Conservation (phyloP, 2,888 invertebrate genomes). For the Graphium colonna region DNA sequence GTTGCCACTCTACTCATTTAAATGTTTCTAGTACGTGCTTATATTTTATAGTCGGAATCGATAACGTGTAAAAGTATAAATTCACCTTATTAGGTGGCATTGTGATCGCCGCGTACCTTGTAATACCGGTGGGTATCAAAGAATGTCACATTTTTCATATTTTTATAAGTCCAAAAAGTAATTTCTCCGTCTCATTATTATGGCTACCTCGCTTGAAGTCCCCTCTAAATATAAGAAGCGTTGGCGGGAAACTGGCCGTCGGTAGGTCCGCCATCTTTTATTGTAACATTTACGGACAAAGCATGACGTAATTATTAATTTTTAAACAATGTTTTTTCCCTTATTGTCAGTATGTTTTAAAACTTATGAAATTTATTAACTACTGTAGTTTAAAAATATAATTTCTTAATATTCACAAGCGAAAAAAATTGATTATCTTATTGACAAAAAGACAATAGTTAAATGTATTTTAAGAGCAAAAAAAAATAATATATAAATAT, state of each 20-base stretch:
- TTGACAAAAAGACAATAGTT: no score
- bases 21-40: no score
- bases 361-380: no score
- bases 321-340: no score
- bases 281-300: conserved; percentile 1
- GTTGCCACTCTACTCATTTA: no score
- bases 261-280: conserved; percentile 17
- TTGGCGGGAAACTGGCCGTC: conserved; percentile 68
- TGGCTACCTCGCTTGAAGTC: conserved; percentile 35
- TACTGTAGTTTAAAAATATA: no score
- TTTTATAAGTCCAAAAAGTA: conserved; percentile 23
- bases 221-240: conserved; percentile 71
- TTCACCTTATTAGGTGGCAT: conserved; percentile 15
- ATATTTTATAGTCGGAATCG: conserved; percentile 3
- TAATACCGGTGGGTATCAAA: conserved; percentile 11
- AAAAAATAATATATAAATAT: no score
- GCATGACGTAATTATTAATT: no score
- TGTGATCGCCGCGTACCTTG: conserved; percentile 6
- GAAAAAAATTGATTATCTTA: no score
- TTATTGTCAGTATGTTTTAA: no score
- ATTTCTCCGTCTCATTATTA: conserved; percentile 20
- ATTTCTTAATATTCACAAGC: no score
- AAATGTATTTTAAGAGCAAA: no score
- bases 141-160: conserved; percentile 19
- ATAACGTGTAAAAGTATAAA: conserved; percentile 11